These are phyloP conservation scores for Pampusana beccarii DNA, from an alignment of 2,113 vertebrate species.

Conservation along the genomic window DNA sequence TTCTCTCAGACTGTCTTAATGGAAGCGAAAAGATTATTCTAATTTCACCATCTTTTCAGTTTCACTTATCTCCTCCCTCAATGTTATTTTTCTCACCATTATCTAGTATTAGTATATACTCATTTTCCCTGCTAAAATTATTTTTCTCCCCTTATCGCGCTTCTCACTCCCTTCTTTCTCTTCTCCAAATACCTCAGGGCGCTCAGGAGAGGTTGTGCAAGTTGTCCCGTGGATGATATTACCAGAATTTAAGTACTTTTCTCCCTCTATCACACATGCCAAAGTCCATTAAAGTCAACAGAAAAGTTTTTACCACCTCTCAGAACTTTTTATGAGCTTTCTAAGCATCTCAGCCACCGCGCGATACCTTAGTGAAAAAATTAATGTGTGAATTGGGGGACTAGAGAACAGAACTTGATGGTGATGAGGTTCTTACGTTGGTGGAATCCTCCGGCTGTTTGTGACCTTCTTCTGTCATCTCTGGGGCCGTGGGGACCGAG, in stretches of 20 bases:
- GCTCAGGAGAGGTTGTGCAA: background rate
- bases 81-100: background rate
- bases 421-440: constrained; percentile 76
- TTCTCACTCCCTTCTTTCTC: background rate
- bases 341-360: background rate
- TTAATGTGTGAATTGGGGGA: background rate
- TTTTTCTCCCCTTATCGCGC: background rate
- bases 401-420: accelerated
- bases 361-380: background rate
- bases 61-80: background rate
- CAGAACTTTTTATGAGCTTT: background rate
- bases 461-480: constrained; percentile 85
- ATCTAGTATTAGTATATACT: background rate
- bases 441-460: constrained; percentile 84
- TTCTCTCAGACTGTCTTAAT: background rate
- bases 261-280: accelerated
- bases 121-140: background rate
- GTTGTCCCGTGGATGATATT: background rate
- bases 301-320: background rate
- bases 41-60: background rate
- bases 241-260: background rate
- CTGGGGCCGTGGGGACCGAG: constrained; percentile 91
- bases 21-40: background rate
- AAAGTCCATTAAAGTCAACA: background rate
- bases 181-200: background rate